phyloP scores from a whole-genome alignment of 2,113 vertebrate genomes.

The Dipodomys ordii region DNA sequence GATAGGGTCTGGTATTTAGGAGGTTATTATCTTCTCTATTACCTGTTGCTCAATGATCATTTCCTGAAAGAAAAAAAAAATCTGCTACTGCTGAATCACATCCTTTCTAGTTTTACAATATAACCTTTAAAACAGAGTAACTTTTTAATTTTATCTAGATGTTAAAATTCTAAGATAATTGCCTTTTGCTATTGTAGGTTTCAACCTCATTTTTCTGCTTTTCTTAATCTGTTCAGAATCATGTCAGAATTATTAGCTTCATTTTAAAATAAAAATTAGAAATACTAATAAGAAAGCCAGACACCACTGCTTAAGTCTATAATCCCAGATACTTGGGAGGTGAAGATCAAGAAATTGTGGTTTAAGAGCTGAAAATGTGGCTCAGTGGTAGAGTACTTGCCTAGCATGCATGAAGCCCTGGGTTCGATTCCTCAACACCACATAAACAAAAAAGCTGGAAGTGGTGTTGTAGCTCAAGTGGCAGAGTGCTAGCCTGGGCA shows the following conservation, averaged over 20 bases:
- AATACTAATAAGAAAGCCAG: neutral
- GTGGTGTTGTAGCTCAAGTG: no score
- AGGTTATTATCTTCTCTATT: constrained; percentile 47
- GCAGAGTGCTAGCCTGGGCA: no score
- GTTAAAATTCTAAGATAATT: constrained; percentile 24
- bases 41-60: constrained; percentile 26
- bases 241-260: neutral
- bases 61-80: constrained; percentile 39
- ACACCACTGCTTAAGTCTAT: no score
- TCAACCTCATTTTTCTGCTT: constrained; percentile 8
- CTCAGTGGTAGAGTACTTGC: no score
- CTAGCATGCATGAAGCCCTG: no score
- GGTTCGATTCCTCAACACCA: no score
- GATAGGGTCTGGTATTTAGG: constrained; percentile 27
- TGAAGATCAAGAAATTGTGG: no score
- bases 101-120: constrained; percentile 32
- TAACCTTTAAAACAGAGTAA: constrained; percentile 27
- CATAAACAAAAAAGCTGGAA: no score
- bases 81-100: neutral
- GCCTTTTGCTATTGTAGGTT: neutral
- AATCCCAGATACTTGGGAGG: no score
- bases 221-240: constrained; percentile 34
- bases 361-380: no score
- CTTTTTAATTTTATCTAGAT: constrained; percentile 10
- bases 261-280: constrained; percentile 48